Conservation (phyloP, 2,888 invertebrate species). For the Synanthedon formicaeformis region DNA sequence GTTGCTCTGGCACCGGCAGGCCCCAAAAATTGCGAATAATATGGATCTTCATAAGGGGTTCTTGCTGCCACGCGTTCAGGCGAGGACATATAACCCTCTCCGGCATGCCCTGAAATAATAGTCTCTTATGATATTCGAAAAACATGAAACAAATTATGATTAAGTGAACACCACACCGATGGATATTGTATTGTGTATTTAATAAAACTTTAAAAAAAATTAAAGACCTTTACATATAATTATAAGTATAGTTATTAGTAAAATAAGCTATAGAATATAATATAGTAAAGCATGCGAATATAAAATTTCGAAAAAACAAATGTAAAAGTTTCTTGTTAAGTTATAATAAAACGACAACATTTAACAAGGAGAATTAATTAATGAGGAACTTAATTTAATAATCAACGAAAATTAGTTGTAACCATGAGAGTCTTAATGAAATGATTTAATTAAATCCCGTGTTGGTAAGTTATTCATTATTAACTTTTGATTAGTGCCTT, state of each 20-base stretch:
- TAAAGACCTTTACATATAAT: background rate
- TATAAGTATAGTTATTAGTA: background rate
- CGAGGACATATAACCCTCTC: constrained; percentile 85
- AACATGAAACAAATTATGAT: background rate
- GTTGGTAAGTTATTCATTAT: no score
- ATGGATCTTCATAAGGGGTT: constrained; percentile 86
- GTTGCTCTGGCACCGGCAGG: constrained; percentile 74
- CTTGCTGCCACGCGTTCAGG: constrained; percentile 82
- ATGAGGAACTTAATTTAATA: no score
- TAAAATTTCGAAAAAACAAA: constrained; percentile 1
- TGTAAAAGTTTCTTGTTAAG: no score
- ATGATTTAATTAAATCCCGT: no score
- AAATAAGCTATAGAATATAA: background rate
- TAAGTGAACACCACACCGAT: background rate
- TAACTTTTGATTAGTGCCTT: no score
- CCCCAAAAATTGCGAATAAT: constrained; percentile 83
- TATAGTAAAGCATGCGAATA: constrained; percentile 14
- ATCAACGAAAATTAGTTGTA: no score
- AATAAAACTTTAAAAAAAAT: background rate
- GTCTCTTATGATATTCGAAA: background rate
- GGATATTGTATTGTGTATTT: background rate
- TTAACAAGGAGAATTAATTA: no score
- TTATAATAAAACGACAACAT: no score
- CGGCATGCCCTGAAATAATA: constrained; percentile 29
- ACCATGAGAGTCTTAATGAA: no score